A percentile compares a stretch with the other conserved stretches of the same genome.
Evolutionary conservation across 2,113 vertebrate genomes (phyloP).

Genomic region (Tupaia chinensis): DNA sequence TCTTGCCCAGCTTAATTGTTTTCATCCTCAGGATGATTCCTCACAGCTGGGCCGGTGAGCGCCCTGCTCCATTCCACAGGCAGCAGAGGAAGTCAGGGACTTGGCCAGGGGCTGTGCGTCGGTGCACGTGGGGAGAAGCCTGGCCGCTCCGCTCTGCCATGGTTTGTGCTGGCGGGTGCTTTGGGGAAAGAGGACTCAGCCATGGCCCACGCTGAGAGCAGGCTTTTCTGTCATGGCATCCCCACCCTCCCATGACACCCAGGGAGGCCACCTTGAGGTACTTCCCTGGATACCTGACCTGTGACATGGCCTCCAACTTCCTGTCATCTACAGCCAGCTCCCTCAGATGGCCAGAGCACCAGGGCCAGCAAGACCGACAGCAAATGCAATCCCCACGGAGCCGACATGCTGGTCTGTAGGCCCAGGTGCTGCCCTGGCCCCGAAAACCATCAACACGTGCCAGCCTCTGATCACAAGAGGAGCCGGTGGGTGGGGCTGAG

Average conservation of each 20-base stretch:
- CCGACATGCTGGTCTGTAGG: background rate
- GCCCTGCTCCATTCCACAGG: conserved; percentile 68
- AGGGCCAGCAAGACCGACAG: background rate
- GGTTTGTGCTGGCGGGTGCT: background rate
- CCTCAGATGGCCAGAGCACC: conserved; percentile 13
- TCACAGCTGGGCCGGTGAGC: conserved; percentile 83
- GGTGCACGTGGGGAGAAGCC: conserved; percentile 65
- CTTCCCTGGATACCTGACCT: conserved; percentile 8
- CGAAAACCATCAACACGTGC: background rate
- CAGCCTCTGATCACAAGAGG: background rate
- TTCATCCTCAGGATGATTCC: conserved; percentile 80
- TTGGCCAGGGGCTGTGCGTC: conserved; percentile 74
- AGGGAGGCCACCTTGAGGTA: background rate
- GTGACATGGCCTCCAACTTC: conserved; percentile 14
- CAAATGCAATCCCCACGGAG: background rate
- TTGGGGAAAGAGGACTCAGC: background rate
- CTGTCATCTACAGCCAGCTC: conserved; percentile 18
- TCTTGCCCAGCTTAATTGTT: conserved; percentile 71
- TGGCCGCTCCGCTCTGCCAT: background rate
- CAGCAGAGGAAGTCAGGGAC: conserved; percentile 46
- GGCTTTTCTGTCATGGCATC: background rate
- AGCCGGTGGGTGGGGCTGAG: background rate
- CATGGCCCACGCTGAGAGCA: background rate
- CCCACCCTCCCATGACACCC: background rate
- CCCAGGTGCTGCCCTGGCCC: background rate